Percentiles rank a stretch among this genome's conserved stretches.
Evolutionary conservation across 2,888 invertebrate genomes (phyloP).

Genomic region (Andrena minutula): DNA sequence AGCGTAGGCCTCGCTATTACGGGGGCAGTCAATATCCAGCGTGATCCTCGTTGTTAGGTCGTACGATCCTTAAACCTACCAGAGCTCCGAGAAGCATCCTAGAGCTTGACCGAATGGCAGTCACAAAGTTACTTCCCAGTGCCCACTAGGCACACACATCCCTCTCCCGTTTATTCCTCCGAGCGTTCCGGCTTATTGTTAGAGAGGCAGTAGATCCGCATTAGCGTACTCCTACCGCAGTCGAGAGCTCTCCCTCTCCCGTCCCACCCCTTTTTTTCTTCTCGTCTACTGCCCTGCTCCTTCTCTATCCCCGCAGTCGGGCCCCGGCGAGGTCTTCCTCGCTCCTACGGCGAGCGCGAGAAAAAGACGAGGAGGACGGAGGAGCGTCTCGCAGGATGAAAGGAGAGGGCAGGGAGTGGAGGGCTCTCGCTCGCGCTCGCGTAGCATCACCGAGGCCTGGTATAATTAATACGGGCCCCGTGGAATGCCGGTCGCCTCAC

Average conservation of each 20-base stretch:
- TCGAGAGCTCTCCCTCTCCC: conserved; percentile 54
- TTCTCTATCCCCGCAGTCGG: conserved; percentile 47
- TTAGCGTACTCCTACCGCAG: conserved; percentile 74
- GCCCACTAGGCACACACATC: conserved; percentile 50
- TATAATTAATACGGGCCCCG: conserved; percentile 84
- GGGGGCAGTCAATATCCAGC: too few species aligned
- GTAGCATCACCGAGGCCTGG: conserved; percentile 79
- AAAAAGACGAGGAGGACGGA: conserved; percentile 42
- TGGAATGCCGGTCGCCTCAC: conserved; percentile 84
- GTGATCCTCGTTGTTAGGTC: too few species aligned
- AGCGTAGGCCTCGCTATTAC: too few species aligned
- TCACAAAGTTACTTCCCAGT: conserved; percentile 40
- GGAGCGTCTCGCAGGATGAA: conserved; percentile 22
- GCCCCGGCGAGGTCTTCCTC: conserved; percentile 28
- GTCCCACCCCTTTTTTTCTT: conserved; percentile 14
- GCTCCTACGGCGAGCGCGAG: conserved; percentile 16
- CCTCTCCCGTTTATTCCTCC: conserved; percentile 66
- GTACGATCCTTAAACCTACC: neutral
- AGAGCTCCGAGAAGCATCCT: neutral
- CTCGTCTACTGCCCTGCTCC: conserved; percentile 39
- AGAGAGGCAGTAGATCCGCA: conserved; percentile 74
- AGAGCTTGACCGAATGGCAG: conserved; percentile 17
- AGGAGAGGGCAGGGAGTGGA: conserved; percentile 33
- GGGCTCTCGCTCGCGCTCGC: conserved; percentile 77
- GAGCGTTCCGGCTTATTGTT: conserved; percentile 73